phyloP scores from a whole-genome alignment of 2,113 vertebrate genomes.

The Anoplopoma fimbria region DNA sequence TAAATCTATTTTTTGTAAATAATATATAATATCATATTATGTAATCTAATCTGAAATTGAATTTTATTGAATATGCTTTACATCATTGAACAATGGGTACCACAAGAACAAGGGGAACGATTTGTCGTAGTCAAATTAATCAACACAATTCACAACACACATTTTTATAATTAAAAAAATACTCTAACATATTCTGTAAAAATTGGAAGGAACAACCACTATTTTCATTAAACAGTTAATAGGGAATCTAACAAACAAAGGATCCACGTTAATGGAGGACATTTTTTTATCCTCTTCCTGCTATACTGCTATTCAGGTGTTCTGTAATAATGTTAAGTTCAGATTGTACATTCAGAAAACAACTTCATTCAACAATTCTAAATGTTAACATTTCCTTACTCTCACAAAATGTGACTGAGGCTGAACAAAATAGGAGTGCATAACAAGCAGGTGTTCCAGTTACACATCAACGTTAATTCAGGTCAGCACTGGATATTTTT shows the following conservation, averaged over 20 bases:
- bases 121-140: background rate
- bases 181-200: background rate
- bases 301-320: background rate
- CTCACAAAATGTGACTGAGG: background rate
- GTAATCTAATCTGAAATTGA: background rate
- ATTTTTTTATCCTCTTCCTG: background rate
- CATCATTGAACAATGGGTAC: background rate
- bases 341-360: background rate
- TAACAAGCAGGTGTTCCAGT: too few relatives aligned
- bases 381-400: background rate
- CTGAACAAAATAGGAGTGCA: background rate
- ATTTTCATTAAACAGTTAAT: background rate
- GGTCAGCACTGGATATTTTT: rapidly evolving
- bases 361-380: background rate
- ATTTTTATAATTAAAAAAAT: background rate
- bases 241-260: background rate
- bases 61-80: background rate
- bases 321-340: background rate
- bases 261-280: background rate
- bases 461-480: background rate
- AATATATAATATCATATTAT: too few relatives aligned
- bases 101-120: background rate
- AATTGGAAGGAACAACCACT: too few relatives aligned
- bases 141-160: background rate
- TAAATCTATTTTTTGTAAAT: background rate